These are phyloP conservation scores for Microchrysa polita DNA, from an alignment of 2,888 invertebrate genomes.

Conservation along the genomic window DNA sequence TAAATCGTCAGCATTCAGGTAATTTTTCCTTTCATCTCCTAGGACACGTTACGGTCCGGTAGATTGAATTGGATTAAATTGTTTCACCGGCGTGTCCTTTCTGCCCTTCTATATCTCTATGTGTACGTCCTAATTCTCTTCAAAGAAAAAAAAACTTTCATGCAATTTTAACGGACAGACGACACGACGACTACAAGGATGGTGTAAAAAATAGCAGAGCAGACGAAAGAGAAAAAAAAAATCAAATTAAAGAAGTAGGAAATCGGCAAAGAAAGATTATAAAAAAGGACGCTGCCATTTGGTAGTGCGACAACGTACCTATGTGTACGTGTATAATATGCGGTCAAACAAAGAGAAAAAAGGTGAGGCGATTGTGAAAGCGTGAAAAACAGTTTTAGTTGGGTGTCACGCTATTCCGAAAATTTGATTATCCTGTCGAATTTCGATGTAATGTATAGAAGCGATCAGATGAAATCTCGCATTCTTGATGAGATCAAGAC, in stretches of 20 bases:
- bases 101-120: not conserved
- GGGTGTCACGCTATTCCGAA: conserved; percentile 4
- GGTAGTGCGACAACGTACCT: not conserved
- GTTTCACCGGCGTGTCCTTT: conserved; percentile 39
- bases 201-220: not conserved
- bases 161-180: conserved; percentile 35
- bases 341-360: conserved; percentile 1
- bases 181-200: not conserved
- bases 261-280: conserved; percentile 22
- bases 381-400: conserved; percentile 38
- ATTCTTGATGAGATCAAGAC: not conserved
- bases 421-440: conserved; percentile 38
- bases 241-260: conserved; percentile 6
- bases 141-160: not conserved
- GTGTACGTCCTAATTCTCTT: conserved; percentile 18
- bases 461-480: not conserved
- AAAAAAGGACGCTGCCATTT: conserved; percentile 14
- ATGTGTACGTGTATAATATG: conserved; percentile 6
- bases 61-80: conserved; percentile 45
- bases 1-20: not conserved
- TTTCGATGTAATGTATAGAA: not conserved
- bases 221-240: conserved; percentile 10
- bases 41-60: conserved; percentile 43
- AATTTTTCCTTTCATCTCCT: conserved; percentile 6
- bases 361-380: conserved; percentile 17